Percentiles rank a stretch among this genome's conserved stretches.
These are phyloP conservation scores for Poecilia gillii DNA, from an alignment of 2,797 vertebrate genomes.

Conservation along the genomic window DNA sequence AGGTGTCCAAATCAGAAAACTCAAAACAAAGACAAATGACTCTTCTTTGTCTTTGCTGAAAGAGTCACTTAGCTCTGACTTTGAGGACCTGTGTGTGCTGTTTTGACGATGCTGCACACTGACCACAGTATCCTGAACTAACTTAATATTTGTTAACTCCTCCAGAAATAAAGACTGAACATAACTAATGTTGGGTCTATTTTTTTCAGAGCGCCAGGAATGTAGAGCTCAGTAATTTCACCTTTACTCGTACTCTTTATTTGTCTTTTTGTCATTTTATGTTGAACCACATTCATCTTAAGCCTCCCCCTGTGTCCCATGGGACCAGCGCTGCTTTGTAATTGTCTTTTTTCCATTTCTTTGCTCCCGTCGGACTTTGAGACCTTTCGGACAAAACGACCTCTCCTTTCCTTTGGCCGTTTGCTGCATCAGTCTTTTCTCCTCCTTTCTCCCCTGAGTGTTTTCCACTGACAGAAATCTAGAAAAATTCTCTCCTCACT, in stretches of 20 bases:
- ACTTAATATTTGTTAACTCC: slow-evolving; percentile 1
- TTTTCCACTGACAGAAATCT: slow-evolving; percentile 62
- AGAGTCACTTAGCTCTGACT: slow-evolving; percentile 52
- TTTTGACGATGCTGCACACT: slow-evolving; percentile 50
- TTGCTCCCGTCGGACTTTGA: slow-evolving; percentile 40
- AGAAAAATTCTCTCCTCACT: slow-evolving; percentile 55
- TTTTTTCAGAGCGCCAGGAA: slow-evolving; percentile 10
- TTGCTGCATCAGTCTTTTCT: slow-evolving; percentile 74
- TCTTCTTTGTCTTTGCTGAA: slow-evolving; percentile 31
- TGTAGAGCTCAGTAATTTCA: slow-evolving; percentile 39
- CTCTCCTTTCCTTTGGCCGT: slow-evolving; percentile 44
- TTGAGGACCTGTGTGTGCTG: slow-evolving; percentile 14
- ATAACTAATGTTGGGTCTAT: background rate
- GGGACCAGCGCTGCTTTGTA: slow-evolving; percentile 50
- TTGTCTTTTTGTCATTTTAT: slow-evolving; percentile 46
- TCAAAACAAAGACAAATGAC: slow-evolving; percentile 50
- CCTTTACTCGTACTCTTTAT: slow-evolving; percentile 18
- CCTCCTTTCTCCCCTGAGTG: slow-evolving; percentile 47
- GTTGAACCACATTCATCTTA: slow-evolving; percentile 61
- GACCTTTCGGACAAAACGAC: slow-evolving; percentile 59
- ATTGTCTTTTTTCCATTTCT: slow-evolving; percentile 49
- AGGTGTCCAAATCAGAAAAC: slow-evolving; percentile 50
- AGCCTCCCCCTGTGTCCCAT: slow-evolving; percentile 27
- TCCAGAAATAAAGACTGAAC: slow-evolving; percentile 14
- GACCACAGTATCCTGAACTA: background rate